Evolutionary conservation across 2,797 vertebrate species (phyloP).

Genomic region (Sparidentex hasta): DNA sequence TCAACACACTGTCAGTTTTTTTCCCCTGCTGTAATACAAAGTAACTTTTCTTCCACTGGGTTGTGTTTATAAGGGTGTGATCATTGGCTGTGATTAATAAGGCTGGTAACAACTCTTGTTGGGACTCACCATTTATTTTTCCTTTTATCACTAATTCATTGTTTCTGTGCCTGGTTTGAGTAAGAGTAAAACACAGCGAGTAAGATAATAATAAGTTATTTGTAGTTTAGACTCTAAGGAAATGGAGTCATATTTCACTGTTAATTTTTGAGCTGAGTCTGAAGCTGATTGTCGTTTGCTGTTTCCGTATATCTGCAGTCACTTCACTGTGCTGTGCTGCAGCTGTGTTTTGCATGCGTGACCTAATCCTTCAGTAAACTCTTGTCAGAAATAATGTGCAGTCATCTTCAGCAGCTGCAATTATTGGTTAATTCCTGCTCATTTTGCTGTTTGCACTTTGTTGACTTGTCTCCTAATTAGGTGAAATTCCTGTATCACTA

Average conservation of each 20-base stretch:
- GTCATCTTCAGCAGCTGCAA: neutral
- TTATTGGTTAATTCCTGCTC: neutral
- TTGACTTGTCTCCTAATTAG: constrained; percentile 3
- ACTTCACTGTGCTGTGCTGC: neutral
- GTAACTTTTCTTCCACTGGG: constrained; percentile 22
- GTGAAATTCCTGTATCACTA: neutral
- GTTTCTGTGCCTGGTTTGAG: neutral
- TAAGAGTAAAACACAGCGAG: neutral
- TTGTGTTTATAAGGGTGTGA: constrained; percentile 1
- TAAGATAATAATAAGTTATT: neutral
- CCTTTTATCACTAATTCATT: neutral
- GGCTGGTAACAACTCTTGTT: neutral
- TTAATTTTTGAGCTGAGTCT: neutral
- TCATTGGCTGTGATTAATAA: constrained; percentile 16
- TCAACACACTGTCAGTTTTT: neutral
- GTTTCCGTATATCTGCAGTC: neutral
- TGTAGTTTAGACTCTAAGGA: neutral
- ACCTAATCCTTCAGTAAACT: constrained; percentile 6
- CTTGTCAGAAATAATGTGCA: neutral
- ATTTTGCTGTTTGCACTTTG: neutral
- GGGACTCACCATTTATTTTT: neutral
- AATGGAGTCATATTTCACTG: neutral
- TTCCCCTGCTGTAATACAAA: constrained; percentile 12
- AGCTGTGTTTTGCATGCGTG: neutral
- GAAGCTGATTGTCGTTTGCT: neutral